phyloP scores from a whole-genome alignment of 2,888 invertebrate species.

The Temnothorax ravouxi region DNA sequence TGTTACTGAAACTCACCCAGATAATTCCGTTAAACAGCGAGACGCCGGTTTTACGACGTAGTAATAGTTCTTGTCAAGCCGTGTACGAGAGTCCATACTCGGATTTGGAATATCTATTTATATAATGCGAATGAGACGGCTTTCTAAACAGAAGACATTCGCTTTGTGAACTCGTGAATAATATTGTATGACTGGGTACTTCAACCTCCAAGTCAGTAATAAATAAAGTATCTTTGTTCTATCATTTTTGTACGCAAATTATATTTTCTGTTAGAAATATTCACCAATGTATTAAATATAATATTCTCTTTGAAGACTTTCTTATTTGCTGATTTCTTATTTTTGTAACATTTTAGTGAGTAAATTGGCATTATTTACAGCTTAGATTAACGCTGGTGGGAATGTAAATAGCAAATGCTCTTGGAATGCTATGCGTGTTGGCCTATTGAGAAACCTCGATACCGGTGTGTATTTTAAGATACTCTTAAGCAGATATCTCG shows the following conservation, averaged over 20 bases:
- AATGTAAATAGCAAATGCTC: constrained; percentile 2
- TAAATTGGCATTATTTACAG: neutral
- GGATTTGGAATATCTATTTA: constrained; percentile 11
- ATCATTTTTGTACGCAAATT: neutral
- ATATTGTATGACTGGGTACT: neutral
- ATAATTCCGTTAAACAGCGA: constrained; percentile 54
- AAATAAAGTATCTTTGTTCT: neutral
- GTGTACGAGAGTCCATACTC: constrained; percentile 26
- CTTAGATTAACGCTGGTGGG: neutral
- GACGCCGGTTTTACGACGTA: constrained; percentile 36
- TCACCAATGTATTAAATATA: neutral
- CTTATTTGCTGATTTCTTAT: neutral
- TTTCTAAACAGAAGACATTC: constrained; percentile 5
- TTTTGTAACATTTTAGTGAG: neutral
- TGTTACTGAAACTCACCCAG: constrained; percentile 26
- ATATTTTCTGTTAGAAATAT: neutral
- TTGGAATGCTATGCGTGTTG: neutral
- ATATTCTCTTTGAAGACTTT: neutral
- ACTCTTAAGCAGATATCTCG: constrained; percentile 67
- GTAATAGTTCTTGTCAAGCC: constrained; percentile 49
- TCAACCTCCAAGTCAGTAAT: neutral
- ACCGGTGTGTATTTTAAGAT: constrained; percentile 67
- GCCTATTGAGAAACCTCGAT: neutral
- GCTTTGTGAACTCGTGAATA: constrained; percentile 2
- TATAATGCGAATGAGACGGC: neutral